These are phyloP conservation scores for Sus cebifrons DNA, from an alignment of 2,797 vertebrate genomes.

Conservation along the genomic window DNA sequence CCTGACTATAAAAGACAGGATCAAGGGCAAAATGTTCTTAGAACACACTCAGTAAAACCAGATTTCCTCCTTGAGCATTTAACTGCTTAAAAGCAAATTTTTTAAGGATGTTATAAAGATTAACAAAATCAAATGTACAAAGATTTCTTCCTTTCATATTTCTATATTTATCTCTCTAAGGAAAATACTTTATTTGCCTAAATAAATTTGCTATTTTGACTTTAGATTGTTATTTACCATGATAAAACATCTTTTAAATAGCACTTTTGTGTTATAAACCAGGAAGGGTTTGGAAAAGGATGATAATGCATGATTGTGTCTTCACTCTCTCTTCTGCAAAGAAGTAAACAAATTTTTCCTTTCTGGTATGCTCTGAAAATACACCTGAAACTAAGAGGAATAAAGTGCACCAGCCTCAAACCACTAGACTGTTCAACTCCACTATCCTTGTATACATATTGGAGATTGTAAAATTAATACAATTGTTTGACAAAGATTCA, in stretches of 20 bases:
- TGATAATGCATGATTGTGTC: slow-evolving; percentile 17
- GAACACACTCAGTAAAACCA: slow-evolving; percentile 52
- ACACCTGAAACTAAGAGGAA: background rate
- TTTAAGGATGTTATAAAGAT: background rate
- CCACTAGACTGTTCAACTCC: background rate
- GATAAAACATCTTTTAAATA: slow-evolving; percentile 23
- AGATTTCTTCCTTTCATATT: background rate
- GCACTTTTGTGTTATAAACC: slow-evolving; percentile 17
- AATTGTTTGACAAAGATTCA: background rate
- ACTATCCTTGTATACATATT: background rate
- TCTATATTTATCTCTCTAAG: slow-evolving; percentile 11
- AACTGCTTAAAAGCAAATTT: slow-evolving; percentile 5
- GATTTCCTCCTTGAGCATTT: slow-evolving; percentile 35
- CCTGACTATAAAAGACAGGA: slow-evolving; percentile 46
- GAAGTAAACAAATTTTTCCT: slow-evolving; percentile 9
- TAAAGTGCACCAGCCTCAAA: background rate
- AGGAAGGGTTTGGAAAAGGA: background rate
- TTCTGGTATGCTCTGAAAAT: background rate
- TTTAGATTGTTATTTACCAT: background rate
- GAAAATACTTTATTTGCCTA: background rate
- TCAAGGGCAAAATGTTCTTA: slow-evolving; percentile 72
- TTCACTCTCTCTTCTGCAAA: slow-evolving; percentile 53
- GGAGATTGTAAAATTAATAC: background rate
- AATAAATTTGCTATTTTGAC: slow-evolving; percentile 59
- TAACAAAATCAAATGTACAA: slow-evolving; percentile 30